A percentile compares a stretch with the other conserved stretches of the same genome.
phyloP scores from a whole-genome alignment of 2,888 invertebrate genomes.

The Aleiodes testaceus region DNA sequence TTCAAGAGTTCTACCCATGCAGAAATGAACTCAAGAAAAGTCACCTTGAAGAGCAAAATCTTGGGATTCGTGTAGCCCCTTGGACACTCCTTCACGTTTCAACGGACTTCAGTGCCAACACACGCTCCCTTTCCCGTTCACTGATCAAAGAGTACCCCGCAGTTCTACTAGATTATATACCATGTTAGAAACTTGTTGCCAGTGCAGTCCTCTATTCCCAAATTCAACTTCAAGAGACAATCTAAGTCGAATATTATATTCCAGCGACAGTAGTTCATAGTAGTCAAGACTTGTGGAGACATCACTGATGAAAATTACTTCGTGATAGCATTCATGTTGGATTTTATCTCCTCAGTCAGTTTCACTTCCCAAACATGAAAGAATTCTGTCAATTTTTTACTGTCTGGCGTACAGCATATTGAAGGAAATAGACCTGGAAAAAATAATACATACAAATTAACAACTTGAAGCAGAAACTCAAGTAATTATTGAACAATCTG shows the following conservation, averaged over 20 bases:
- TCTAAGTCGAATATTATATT: constrained; percentile 28
- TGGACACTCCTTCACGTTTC: constrained; percentile 36
- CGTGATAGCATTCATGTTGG: neutral
- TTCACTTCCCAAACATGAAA: neutral
- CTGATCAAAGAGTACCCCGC: constrained; percentile 35
- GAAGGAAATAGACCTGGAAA: too few species aligned
- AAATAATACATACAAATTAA: too few species aligned
- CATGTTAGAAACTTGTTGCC: constrained; percentile 50
- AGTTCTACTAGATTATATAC: constrained; percentile 33
- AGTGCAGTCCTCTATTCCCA: constrained; percentile 2
- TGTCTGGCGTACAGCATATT: neutral
- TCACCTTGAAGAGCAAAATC: constrained; percentile 7
- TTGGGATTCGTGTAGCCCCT: neutral
- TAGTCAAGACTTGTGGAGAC: neutral
- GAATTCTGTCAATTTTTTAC: neutral
- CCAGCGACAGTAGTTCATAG: neutral
- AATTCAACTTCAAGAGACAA: constrained; percentile 8
- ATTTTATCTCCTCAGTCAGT: neutral
- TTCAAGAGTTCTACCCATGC: constrained; percentile 3
- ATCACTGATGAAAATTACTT: neutral
- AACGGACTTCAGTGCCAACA: constrained; percentile 28
- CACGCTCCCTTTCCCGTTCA: constrained; percentile 22
- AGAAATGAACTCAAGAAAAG: neutral
- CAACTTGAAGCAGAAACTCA: too few species aligned
- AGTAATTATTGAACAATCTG: too few species aligned